Percentiles rank a stretch among this genome's conserved stretches.
These are phyloP conservation scores for Etheostoma nigrum DNA, from an alignment of 2,797 vertebrate species.

Conservation along the genomic window DNA sequence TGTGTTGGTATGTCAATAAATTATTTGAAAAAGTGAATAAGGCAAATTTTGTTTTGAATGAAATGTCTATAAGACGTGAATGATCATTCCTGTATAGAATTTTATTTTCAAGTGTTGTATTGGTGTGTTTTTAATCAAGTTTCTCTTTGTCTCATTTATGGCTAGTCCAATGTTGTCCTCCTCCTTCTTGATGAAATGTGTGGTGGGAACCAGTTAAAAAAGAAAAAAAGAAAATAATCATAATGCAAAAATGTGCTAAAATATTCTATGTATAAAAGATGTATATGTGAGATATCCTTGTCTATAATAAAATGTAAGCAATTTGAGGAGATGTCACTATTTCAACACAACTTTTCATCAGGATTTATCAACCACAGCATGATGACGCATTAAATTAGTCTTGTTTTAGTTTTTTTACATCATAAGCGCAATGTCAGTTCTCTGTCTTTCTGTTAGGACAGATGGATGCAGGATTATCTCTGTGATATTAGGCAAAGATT, in stretches of 20 bases:
- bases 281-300: conserved; percentile 83
- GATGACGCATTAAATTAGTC: conserved; percentile 49
- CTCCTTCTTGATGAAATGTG: conserved; percentile 66
- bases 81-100: conserved; percentile 60
- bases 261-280: conserved; percentile 78
- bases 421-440: conserved; percentile 50
- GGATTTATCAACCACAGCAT: conserved; percentile 32
- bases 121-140: conserved; percentile 68
- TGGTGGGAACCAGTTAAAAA: conserved; percentile 54
- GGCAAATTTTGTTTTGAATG: conserved; percentile 42
- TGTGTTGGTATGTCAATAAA: conserved; percentile 33
- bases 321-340: conserved; percentile 57
- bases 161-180: conserved; percentile 69
- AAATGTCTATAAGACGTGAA: conserved; percentile 63
- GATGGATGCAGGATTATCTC: conserved; percentile 87
- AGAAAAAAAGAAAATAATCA: conserved; percentile 35
- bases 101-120: conserved; percentile 74
- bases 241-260: conserved; percentile 59
- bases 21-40: conserved; percentile 36
- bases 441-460: conserved; percentile 71
- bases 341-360: conserved; percentile 42
- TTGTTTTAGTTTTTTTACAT: conserved; percentile 35
- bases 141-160: conserved; percentile 73
- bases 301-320: conserved; percentile 82
- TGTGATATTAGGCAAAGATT: conserved; percentile 89